Evolutionary conservation across 2,113 vertebrate genomes (phyloP).

Genomic region (Oxyura jamaicensis): DNA sequence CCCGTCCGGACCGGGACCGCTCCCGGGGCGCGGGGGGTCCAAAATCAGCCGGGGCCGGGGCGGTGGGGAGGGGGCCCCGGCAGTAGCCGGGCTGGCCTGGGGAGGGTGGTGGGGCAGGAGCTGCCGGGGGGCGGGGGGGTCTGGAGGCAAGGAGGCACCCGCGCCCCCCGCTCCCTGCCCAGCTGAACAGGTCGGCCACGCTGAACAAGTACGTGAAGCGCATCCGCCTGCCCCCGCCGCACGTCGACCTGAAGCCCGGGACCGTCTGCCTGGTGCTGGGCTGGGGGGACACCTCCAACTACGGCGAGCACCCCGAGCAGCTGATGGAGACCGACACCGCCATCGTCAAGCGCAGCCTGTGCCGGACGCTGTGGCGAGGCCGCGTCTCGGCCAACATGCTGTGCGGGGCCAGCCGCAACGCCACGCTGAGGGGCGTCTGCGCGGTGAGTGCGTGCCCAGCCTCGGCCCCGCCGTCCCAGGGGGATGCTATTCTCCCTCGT

Average conservation of each 20-base stretch:
- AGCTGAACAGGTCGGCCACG: constrained; percentile 65
- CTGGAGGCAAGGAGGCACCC: not conserved
- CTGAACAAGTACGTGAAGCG: constrained; percentile 48
- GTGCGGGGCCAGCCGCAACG: constrained; percentile 37
- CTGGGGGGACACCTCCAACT: constrained; percentile 72
- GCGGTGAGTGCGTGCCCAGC: not conserved
- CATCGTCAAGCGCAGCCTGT: constrained; percentile 40
- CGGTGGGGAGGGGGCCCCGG: too few species aligned
- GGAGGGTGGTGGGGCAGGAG: not conserved
- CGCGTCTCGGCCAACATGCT: constrained; percentile 52
- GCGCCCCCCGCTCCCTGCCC: fast-evolving
- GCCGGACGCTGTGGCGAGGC: constrained; percentile 68
- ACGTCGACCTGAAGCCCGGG: not conserved
- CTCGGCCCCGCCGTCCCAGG: fast-evolving
- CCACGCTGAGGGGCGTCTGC: constrained; percentile 67
- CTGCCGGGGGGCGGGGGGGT: not conserved
- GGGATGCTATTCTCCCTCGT: not conserved
- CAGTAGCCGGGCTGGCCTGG: too few species aligned
- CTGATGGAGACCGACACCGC: constrained; percentile 73
- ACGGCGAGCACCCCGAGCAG: not conserved
- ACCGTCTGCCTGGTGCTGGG: constrained; percentile 52
- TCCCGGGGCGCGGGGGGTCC: not conserved
- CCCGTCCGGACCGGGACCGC: too few species aligned
- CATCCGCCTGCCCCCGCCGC: not conserved
- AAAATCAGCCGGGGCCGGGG: not conserved